phyloP scores from a whole-genome alignment of 2,888 invertebrate genomes.

The Congeria kusceri region DNA sequence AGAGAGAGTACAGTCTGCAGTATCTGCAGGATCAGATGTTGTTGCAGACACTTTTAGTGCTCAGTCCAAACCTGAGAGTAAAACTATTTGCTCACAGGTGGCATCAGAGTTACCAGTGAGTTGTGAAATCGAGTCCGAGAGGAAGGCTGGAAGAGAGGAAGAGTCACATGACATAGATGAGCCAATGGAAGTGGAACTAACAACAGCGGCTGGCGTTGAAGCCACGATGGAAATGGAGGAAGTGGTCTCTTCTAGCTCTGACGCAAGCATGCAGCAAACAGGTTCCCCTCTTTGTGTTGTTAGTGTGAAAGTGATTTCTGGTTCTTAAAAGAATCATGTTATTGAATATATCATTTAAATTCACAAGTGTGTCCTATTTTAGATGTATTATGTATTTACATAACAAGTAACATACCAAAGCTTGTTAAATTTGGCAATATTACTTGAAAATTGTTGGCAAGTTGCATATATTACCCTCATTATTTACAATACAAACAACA shows the following conservation, averaged over 20 bases:
- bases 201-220: slow-evolving; percentile 17
- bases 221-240: slow-evolving; percentile 27
- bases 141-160: not conserved
- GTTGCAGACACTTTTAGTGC: slow-evolving; percentile 6
- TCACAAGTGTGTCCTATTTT: no score
- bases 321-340: not conserved
- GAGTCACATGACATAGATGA: slow-evolving; percentile 40
- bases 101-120: not conserved
- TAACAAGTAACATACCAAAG: no score
- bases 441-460: no score
- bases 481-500: no score
- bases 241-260: slow-evolving; percentile 19
- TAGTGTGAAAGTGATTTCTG: not conserved
- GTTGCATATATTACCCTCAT: no score
- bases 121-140: no score
- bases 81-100: not conserved
- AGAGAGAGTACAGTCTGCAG: not conserved
- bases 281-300: not conserved
- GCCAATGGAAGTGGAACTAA: slow-evolving; percentile 69
- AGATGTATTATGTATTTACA: no score
- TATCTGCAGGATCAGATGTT: not conserved
- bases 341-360: no score
- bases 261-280: not conserved
- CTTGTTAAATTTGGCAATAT: no score
- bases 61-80: slow-evolving; percentile 15